Base-by-base conservation (phyloP, 2,113 vertebrate genomes). In the Serilophus lunatus region DNA sequence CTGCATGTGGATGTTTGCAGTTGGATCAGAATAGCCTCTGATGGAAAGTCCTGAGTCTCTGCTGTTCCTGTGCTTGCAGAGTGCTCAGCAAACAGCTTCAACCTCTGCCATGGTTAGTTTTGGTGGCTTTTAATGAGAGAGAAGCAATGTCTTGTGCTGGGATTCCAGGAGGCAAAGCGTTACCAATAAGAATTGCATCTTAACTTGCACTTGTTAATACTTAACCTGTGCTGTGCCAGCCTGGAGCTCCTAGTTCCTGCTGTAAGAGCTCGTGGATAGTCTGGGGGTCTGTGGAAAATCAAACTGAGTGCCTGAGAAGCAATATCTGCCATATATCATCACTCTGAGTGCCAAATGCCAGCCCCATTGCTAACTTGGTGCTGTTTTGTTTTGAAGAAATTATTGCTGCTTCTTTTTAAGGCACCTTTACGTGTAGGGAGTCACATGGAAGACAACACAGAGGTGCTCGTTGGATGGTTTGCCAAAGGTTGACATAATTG, bases 371-470 rank as follows among this genome's bases (percentile, higher is more conserved):
- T 1, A 18, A 31, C 25, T 81, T 45, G 20, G 25, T 61, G 28
- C 9, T 17, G 33, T 50, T 95, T 10, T 17, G 33, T 50, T 95
- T 45, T 82, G 24, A 63, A 63, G 42, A 75, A 82, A 47, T 78
- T 56, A 3, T 3, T 3, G 3, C 42, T 61, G 26, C 8, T 35
- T 4, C 68, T 60, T 68, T 71, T 49, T 29, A n/a, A 57, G 18
- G 5, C 24, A 45, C 26, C 7, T 64, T 84, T 71, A 9, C 50
- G 25, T 0, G 0, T 33, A 60, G 59, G 20, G 16, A 18, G 9
- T 92, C 49, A 26, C 11, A 4, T 64, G 44, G 47, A 70, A 54
- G 35, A 60, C 56, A 82, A 16, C 19, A 18, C 17, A 54, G 23
- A 77, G 44, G 31, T 68, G 47, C 56, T 66, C 60, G 33, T 35